These are phyloP conservation scores for Campoplex nolae DNA, from an alignment of 2,888 invertebrate genomes.

Conservation along the genomic window DNA sequence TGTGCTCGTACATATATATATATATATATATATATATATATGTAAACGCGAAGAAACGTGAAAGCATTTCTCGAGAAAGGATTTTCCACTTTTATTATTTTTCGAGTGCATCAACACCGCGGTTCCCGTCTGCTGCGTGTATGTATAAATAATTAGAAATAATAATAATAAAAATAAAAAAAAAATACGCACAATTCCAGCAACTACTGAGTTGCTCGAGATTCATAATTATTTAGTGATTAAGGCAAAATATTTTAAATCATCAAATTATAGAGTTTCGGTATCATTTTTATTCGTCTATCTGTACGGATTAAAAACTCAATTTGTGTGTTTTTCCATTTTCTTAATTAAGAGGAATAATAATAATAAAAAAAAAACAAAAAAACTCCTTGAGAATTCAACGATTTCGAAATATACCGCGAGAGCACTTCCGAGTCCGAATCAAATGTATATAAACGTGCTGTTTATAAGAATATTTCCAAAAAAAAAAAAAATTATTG, in stretches of 20 bases:
- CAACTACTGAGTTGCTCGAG: neutral
- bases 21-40: neutral
- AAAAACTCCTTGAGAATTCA: neutral
- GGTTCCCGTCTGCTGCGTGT: conserved; percentile 41
- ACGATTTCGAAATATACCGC: neutral
- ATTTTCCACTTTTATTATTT: conserved; percentile 76
- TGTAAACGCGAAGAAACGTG: conserved; percentile 65
- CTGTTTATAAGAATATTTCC: neutral
- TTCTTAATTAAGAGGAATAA: neutral
- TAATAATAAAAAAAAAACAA: neutral
- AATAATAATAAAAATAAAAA: neutral
- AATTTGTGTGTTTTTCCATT: neutral
- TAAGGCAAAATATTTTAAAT: neutral
- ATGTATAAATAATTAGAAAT: conserved; percentile 26
- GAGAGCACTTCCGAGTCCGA: neutral
- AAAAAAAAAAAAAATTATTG: neutral
- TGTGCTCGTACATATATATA: neutral
- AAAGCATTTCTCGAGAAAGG: conserved; percentile 76
- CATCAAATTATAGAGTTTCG: conserved; percentile 6
- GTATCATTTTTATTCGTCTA: neutral
- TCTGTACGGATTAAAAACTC: neutral
- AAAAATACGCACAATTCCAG: neutral
- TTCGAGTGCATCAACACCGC: conserved; percentile 36
- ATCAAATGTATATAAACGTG: neutral
- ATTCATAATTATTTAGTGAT: conserved; percentile 5